These are phyloP conservation scores for Lepilemur ruficaudatus DNA, from an alignment of 2,797 vertebrate species.

Conservation along the genomic window DNA sequence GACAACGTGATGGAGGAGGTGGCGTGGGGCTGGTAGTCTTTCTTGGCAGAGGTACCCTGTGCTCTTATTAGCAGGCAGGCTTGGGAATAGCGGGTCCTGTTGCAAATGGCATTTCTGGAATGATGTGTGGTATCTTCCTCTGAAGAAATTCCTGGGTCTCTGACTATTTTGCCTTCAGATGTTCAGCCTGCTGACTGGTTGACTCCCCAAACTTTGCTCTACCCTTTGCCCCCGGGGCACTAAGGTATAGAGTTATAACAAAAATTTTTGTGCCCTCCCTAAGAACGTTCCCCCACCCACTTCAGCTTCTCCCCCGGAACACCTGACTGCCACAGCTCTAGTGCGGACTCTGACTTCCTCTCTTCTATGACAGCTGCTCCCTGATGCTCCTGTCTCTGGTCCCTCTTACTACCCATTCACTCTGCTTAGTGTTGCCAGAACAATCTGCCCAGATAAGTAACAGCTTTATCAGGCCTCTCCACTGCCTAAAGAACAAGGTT, in stretches of 20 bases:
- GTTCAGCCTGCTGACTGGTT: background rate
- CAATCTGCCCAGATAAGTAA: background rate
- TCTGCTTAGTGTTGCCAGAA: background rate
- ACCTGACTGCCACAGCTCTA: background rate
- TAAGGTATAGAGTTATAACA: background rate
- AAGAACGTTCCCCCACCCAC: background rate
- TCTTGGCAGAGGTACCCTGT: background rate
- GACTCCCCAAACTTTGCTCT: background rate
- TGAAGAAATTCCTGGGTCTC: background rate
- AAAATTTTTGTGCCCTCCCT: background rate
- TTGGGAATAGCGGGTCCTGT: background rate
- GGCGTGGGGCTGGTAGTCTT: background rate
- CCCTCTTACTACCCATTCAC: background rate
- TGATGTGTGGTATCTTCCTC: background rate
- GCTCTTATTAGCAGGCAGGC: background rate
- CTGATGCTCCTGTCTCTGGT: background rate
- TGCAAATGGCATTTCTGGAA: background rate
- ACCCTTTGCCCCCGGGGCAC: background rate
- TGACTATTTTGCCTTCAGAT: background rate
- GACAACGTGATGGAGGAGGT: background rate
- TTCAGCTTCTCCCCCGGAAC: background rate
- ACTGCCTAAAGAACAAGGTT: background rate
- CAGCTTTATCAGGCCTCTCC: background rate
- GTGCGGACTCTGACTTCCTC: background rate
- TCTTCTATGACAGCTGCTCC: background rate